Base-by-base conservation (phyloP, 2,797 vertebrate species). In the Glossophaga mutica region DNA sequence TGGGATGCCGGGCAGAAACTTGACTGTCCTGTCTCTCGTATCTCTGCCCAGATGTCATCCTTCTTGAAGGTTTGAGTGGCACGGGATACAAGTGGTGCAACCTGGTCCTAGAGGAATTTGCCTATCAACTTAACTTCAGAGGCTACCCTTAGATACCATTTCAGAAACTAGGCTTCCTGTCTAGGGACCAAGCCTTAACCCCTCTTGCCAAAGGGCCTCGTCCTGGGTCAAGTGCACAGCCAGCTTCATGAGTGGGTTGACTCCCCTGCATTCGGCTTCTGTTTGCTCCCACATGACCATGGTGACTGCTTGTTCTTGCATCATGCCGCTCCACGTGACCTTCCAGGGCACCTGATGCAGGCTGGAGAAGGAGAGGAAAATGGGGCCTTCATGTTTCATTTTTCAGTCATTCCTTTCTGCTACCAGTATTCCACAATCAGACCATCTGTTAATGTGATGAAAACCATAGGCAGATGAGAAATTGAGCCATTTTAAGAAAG, bases 251-350 rank as follows among this genome's bases (percentile, higher is more conserved):
- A 99, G 99, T 83, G 99, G 99, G 98, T 99, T 99, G 98, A 99
- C 98, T 96, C 99, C 98, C 98, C 99, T 99, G 87, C 99, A 99
- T 98, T 99, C 99, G 52, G 99, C 98, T 98, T 99, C 99, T 97
- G 99, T 99, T 98, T 99, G 98, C 97, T 99, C 99, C 98, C 99
- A 98, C 99, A 99, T 99, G 96, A 99, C 99, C 99, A 99, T 99
- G 99, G 98, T 98, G 98, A 99, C 85, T 57, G 65, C 78, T 82
- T 52, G 90, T 68, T 87, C 96, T 89, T 95, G 3, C 5, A 22
- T 18, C 11, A 65, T n/a, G 32, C 32, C 74, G n/a, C 46, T 50
- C 74, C 0, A 0, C 46, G 50, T 1, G 32, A 29, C 74, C 29
- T n/a, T 48, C 6, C 32, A 3, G 74, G 39, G 39, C 39, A 44